These are phyloP conservation scores for Diabrotica balteata DNA, from an alignment of 2,888 invertebrate species.

Conservation along the genomic window DNA sequence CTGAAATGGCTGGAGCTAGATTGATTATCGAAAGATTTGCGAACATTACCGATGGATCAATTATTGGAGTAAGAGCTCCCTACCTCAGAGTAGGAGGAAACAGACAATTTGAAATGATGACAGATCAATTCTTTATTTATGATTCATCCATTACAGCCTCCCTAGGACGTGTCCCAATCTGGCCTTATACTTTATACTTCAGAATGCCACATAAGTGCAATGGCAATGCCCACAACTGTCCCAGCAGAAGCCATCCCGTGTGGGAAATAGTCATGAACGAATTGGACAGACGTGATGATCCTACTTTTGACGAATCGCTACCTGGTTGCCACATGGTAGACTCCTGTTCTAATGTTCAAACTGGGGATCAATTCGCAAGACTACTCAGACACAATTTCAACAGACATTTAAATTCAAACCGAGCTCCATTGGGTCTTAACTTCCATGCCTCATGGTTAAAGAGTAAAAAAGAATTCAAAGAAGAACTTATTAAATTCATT, in stretches of 20 bases:
- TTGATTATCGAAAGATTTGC: slow-evolving; percentile 88
- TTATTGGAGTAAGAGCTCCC: slow-evolving; percentile 87
- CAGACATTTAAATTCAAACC: slow-evolving; percentile 90
- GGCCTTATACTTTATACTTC: slow-evolving; percentile 98
- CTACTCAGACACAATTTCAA: slow-evolving; percentile 93
- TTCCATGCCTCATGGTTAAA: slow-evolving; percentile 97
- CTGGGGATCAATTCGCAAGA: slow-evolving; percentile 88
- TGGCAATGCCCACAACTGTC: slow-evolving; percentile 93
- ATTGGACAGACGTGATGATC: slow-evolving; percentile 90
- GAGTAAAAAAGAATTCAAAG: slow-evolving; percentile 91
- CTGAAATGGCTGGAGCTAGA: slow-evolving; percentile 92
- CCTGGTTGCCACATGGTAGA: slow-evolving; percentile 96
- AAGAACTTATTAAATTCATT: slow-evolving; percentile 90
- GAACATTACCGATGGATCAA: slow-evolving; percentile 90
- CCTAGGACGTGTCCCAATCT: slow-evolving; percentile 86
- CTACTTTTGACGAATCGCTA: slow-evolving; percentile 90
- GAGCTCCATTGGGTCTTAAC: slow-evolving; percentile 89
- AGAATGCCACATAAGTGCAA: slow-evolving; percentile 96
- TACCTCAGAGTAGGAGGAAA: slow-evolving; percentile 91
- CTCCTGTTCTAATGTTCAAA: slow-evolving; percentile 91
- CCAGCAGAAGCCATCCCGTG: slow-evolving; percentile 87
- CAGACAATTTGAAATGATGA: slow-evolving; percentile 97
- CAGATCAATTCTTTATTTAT: slow-evolving; percentile 92
- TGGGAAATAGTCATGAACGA: slow-evolving; percentile 99
- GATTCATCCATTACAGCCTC: slow-evolving; percentile 95